These are phyloP conservation scores for Oplegnathus fasciatus DNA, from an alignment of 2,113 vertebrate genomes.

Conservation along the genomic window DNA sequence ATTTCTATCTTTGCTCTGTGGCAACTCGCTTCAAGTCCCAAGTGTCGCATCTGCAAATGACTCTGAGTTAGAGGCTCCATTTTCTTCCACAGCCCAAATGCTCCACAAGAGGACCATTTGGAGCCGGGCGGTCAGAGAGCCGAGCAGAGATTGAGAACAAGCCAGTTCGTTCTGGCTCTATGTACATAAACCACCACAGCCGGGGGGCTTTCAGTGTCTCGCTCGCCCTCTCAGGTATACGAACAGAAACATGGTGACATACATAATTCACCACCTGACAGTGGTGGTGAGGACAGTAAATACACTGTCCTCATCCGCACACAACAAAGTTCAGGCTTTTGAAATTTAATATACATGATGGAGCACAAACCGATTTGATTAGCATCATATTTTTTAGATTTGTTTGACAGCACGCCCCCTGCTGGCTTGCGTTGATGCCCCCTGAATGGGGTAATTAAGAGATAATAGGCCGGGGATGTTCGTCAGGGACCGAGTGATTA, in stretches of 20 bases:
- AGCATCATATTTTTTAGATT: constrained; percentile 1
- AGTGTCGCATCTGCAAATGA: constrained; percentile 79
- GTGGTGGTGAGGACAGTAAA: too few species aligned
- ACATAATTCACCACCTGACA: constrained; percentile 66
- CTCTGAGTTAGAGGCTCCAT: constrained; percentile 82
- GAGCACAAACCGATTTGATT: constrained; percentile 27
- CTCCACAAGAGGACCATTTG: constrained; percentile 82
- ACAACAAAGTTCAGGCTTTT: constrained; percentile 38
- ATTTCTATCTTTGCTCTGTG: constrained; percentile 80
- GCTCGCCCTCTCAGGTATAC: constrained; percentile 59
- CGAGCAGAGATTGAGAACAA: constrained; percentile 77
- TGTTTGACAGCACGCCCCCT: constrained; percentile 70
- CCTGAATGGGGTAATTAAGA: constrained; percentile 82
- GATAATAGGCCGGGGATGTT: constrained; percentile 82
- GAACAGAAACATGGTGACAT: constrained; percentile 61
- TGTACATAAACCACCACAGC: constrained; percentile 76
- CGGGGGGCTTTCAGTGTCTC: constrained; percentile 57
- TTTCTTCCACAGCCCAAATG: constrained; percentile 77
- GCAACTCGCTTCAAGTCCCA: constrained; percentile 79
- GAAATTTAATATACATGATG: constrained; percentile 10
- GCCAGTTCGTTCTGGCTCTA: constrained; percentile 68
- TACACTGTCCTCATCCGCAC: constrained; percentile 49
- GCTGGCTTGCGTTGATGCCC: constrained; percentile 59
- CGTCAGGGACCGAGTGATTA: constrained; percentile 82
- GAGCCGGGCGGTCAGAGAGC: constrained; percentile 65